Base-by-base conservation (phyloP, 2,888 invertebrate species). In the Tachina fera region DNA sequence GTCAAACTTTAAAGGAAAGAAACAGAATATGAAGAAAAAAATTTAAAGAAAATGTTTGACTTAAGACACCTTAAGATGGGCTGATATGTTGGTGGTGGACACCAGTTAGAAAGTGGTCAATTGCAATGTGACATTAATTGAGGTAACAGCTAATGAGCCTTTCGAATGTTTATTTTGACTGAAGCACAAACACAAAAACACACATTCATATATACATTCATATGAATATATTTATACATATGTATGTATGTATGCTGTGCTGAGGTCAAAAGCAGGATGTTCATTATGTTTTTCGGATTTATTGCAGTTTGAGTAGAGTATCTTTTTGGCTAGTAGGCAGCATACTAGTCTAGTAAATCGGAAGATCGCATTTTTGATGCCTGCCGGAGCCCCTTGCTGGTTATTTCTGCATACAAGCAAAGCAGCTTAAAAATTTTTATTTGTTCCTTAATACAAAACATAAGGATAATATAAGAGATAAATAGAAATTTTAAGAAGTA, bases 81-180 rank as follows among this genome's bases (percentile, higher is more conserved):
- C 56, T 78, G 78, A 74, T 74, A 74, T 72, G 81, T 70, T 82
- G 77, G 81, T 72, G 78, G 84, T 72, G 78, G 84, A 72, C 71
- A 83, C 22, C 53, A 39, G 43, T 19, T 72, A 43, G 51, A 76
- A 76, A 71, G 65, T 58, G 56, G 8, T 58, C 47, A 53, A 45
- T 47, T 14, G 22, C 1, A 61, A 53, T 67, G 47, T 70, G 56
- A 45, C 11, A 16, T 65, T 76, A 71, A 65, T 71, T 76, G 61
- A 49, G 43, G 41, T 43, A 13, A 51, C 6, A 71, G 39, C 22
- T 60, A 51, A 43, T 45, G 67, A 51, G 14, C 14, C 39, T 43
- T 53, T 14, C 5, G 2, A 22, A 68, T 10, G 41, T 19, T 31
- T 61, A 19, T 14, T 31, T 31, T 39, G 56, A 39, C 41, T 63